Percentiles rank a stretch among this genome's conserved stretches.
Evolutionary conservation across 2,888 invertebrate genomes (phyloP).

Genomic region (Leptopilina myrica): DNA sequence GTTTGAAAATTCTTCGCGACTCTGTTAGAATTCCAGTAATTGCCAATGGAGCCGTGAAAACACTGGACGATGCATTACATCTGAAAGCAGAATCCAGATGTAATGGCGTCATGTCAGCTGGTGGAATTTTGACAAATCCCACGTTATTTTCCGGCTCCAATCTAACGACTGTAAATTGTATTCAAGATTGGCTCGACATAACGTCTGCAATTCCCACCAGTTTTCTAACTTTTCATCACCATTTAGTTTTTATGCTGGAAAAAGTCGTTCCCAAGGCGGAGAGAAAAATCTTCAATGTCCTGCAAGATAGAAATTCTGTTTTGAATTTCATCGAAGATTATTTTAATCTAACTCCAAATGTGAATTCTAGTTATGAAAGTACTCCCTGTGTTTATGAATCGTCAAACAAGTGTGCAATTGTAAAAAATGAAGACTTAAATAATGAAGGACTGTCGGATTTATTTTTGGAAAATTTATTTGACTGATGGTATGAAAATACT

Average conservation of each 20-base stretch:
- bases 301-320: slow-evolving; percentile 84
- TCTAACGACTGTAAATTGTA: slow-evolving; percentile 86
- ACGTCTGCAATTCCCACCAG: slow-evolving; percentile 78
- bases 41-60: slow-evolving; percentile 94
- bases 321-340: slow-evolving; percentile 83
- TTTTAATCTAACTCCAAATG: slow-evolving; percentile 77
- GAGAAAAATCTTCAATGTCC: slow-evolving; percentile 87
- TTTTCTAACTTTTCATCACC: slow-evolving; percentile 95
- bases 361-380: slow-evolving; percentile 46
- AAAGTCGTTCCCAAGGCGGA: slow-evolving; percentile 85
- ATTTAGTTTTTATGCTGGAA: slow-evolving; percentile 97
- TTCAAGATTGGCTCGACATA: slow-evolving; percentile 89
- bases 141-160: slow-evolving; percentile 87
- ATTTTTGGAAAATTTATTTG: slow-evolving; percentile 31
- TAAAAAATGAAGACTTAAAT: neutral
- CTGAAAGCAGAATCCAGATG: slow-evolving; percentile 84
- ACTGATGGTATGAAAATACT: slow-evolving; percentile 16
- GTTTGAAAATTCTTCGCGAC: slow-evolving; percentile 85
- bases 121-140: slow-evolving; percentile 94
- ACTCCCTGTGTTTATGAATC: slow-evolving; percentile 53
- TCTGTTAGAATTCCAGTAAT: slow-evolving; percentile 89
- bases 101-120: slow-evolving; percentile 93
- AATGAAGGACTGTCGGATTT: slow-evolving; percentile 19
- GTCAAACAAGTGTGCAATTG: slow-evolving; percentile 26
- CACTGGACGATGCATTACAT: slow-evolving; percentile 83